Base-by-base conservation (phyloP, 2,888 invertebrate species). In the Lasioglossum calceatum region DNA sequence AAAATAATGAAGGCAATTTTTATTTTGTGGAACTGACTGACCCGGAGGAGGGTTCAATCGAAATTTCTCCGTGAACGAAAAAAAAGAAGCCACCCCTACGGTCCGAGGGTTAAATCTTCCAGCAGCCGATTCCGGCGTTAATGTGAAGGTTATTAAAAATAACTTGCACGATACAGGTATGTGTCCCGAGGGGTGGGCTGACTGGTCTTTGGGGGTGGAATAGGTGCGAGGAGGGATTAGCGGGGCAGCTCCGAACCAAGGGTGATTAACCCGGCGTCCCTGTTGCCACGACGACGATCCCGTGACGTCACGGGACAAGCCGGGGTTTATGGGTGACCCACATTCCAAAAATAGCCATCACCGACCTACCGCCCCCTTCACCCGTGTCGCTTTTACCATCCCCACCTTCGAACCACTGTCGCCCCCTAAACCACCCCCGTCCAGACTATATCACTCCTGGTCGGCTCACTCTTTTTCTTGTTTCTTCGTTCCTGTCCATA, bases 291-390 rank as follows among this genome's bases (percentile, higher is more conserved):
- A 94, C 94, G 91, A 94, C 93, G 91, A 89, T 93, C 94, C 94
- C 88, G 94, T 95, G 95, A 95, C 95, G 95, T 95, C 95, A 95
- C 94, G 93, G 94, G 94, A 94, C 93, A 92, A 94, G 91, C 94
- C 91, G 91, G 92, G 93, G 94, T 95, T 95, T 94, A 95, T 95
- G 93, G 95, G 95, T 95, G 94, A 95, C 94, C 95, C 88, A 95
- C 91, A 94, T 95, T 94, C 95, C 87, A 94, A 94, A 94, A 94
- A 95, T 95, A 95, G 93, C 94, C 92, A 91, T 90, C 92, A 91
- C 91, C 92, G 90, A 90, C 89, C 90, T 88, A 82, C 87, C 88
- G 78, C 84, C 82, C 82, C 84, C 77, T 78, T 76, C 75, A 72
- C 75, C 77, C 77, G 61, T 79, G 79, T 71, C 84, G 73, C 84